Base-by-base conservation (phyloP, 2,888 invertebrate genomes). In the Lasiommata megera region DNA sequence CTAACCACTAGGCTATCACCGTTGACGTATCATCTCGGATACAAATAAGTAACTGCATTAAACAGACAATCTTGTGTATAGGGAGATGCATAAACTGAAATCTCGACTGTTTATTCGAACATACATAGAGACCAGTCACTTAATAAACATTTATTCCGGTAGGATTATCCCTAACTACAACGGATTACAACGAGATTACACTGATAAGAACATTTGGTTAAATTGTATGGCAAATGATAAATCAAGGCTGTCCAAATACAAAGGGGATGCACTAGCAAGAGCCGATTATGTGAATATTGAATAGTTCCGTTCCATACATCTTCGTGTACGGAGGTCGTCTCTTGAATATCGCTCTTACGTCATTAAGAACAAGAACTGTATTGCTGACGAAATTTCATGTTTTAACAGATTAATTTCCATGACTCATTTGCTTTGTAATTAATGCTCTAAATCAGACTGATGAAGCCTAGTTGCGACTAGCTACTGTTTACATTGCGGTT, bases 181-280 rank as follows among this genome's bases (percentile, higher is more conserved):
- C 36, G 50, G 36, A 48, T 23, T 48, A 48, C 31, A 47, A 47
- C 18, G 9, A 37, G 51, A 51, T 51, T 51, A 40, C 29, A 46
- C 54, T 52, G 54, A 52, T 41, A 52, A 31, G 47, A 16, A 40
- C 51, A 28, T 31, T 41, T 34, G 29, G 31, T 52, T 43, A 40
- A 57, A 57, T 44, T 58, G 58, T 59, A 60, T 54, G 58, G 58
- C 56, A 57, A 63, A 64, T 67, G 66, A 69, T 68, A 62, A 68
- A 65, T 67, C 62, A 63, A 51, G 47, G 38, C 56, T 54, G 53
- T 55, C 46, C 48, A 51, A 44, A 38, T 53, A 62, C 61, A 61
- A 51, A 58, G 61, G 60, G 61, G 60, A 54, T 57, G 56, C 58
- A 59, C 62, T 61, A 60, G 62, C 64, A 63, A 62, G 62, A 67